Evolutionary conservation across 2,797 vertebrate species (phyloP), one percentile per base, ranked within the genome.

Genomic region (Gephyroberyx darwinii): DNA sequence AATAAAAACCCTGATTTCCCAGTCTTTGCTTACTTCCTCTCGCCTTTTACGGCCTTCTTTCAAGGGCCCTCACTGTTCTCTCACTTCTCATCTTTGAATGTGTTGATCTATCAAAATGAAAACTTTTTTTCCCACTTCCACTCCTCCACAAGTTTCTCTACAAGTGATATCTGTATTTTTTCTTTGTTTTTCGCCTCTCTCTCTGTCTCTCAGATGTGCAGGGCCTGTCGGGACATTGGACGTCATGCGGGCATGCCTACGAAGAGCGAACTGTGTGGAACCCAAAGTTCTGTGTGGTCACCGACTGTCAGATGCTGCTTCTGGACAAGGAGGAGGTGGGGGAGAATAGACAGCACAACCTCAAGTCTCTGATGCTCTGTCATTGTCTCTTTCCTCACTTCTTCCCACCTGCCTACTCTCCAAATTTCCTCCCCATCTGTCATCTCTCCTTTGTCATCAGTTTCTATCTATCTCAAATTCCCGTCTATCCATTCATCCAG

Each of bases 281-380:
- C 85, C 86, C 90, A 0, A 91, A 91, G 86, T 91, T 89, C 85
- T 93, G 90, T 66, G 77, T 91, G 77, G 76, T 93, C 19, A 88
- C 88, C 0, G 93, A 94, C 86, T 85, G 88, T 85, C 92, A 93
- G 84, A 91, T 93, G 90, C 81, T 94, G 80, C 90, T 94, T 47
- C 85, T 92, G 85, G 92, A 92, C 43, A 92, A 92, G 65, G 91
- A 94, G 73, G 91, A 93, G 92, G 91, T 92, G 92, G 83, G 83
- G 86, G 69, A 89, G 83, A 86, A 69, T 82, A 52, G 41, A 80
- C 71, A 33, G 43, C 22, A 39, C 65, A 26, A 5, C 69, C 60
- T 73, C 63, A 39, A 22, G 65, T 83, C 58, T 81, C 41, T 26
- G 22, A 1, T 26, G 22, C 22, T 81, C 77, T 82, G 65, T 86